Conservation (phyloP, 1,140 invertebrate species). For the Penaeus japonicus region DNA sequence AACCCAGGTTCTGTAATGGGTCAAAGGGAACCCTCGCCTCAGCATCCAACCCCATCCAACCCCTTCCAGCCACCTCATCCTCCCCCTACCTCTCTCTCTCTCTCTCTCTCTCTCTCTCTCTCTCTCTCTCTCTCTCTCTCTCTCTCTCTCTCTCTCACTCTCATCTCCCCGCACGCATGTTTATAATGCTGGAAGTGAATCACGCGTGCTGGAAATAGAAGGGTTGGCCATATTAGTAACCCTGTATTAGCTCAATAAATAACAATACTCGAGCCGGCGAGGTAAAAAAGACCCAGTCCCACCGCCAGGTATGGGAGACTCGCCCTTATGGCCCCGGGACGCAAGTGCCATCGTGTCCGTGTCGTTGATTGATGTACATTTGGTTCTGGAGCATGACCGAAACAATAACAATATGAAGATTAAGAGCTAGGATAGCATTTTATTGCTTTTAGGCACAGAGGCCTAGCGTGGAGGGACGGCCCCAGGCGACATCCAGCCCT, state of each 20-base stretch:
- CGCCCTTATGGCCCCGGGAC: conserved; percentile 8
- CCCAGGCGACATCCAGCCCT: not conserved
- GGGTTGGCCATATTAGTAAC: conserved; percentile 55
- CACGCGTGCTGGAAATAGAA: conserved; percentile 49
- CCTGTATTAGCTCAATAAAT: conserved; percentile 54
- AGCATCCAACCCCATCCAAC: too few species aligned
- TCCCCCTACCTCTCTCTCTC: too few species aligned
- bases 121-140: not conserved
- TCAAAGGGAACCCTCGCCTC: too few species aligned
- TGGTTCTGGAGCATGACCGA: conserved; percentile 52
- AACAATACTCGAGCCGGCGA: conserved; percentile 32
- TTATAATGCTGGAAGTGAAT: conserved; percentile 51
- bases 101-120: too few species aligned
- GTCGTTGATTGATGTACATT: conserved; percentile 54
- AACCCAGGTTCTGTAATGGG: too few species aligned
- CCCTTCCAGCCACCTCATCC: too few species aligned
- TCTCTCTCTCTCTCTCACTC: not conserved
- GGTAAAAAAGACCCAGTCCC: conserved; percentile 25
- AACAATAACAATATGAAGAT: conserved; percentile 57
- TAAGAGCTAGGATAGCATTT: conserved; percentile 56
- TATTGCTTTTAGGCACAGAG: conserved; percentile 44
- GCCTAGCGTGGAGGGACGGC: not conserved
- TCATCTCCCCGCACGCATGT: conserved; percentile 5
- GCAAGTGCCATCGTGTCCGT: conserved; percentile 2
- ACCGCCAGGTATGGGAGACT: not conserved